phyloP scores from a whole-genome alignment of 2,888 invertebrate genomes.

The Hyles lineata region DNA sequence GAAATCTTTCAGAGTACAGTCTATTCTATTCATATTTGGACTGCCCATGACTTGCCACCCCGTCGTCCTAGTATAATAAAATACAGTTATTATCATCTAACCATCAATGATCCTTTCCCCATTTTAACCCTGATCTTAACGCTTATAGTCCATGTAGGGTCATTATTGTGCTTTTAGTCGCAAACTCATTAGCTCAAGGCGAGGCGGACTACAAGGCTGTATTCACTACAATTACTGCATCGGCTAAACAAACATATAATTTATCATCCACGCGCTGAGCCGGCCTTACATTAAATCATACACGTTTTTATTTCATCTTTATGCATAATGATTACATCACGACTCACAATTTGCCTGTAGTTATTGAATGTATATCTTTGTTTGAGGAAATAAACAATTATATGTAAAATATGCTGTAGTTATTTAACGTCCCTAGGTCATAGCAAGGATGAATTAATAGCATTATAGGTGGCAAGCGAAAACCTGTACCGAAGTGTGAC shows the following conservation, averaged over 20 bases:
- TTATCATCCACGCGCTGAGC: not conserved
- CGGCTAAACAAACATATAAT: conserved; percentile 19
- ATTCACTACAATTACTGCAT: conserved; percentile 8
- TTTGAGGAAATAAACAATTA: not conserved
- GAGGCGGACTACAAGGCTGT: conserved; percentile 10
- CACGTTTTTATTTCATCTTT: conserved; percentile 20
- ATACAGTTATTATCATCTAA: no score
- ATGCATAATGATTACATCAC: conserved; percentile 13
- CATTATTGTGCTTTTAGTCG: conserved; percentile 12
- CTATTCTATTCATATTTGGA: no score
- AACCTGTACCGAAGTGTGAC: no score
- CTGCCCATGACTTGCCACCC: no score
- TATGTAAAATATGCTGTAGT: not conserved
- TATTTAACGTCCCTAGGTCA: no score
- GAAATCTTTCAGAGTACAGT: no score
- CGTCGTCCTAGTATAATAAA: no score
- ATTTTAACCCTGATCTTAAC: not conserved
- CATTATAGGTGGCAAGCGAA: no score
- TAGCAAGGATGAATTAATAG: no score
- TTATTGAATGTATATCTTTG: conserved; percentile 1
- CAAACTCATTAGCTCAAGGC: conserved; percentile 22
- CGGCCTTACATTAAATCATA: conserved; percentile 15
- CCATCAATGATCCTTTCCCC: not conserved
- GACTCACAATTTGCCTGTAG: not conserved
- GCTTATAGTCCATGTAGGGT: conserved; percentile 1